A percentile compares a stretch with the other conserved stretches of the same genome.
Conservation (phyloP, 2,797 vertebrate species). For the Syngnathus rostellatus region DNA sequence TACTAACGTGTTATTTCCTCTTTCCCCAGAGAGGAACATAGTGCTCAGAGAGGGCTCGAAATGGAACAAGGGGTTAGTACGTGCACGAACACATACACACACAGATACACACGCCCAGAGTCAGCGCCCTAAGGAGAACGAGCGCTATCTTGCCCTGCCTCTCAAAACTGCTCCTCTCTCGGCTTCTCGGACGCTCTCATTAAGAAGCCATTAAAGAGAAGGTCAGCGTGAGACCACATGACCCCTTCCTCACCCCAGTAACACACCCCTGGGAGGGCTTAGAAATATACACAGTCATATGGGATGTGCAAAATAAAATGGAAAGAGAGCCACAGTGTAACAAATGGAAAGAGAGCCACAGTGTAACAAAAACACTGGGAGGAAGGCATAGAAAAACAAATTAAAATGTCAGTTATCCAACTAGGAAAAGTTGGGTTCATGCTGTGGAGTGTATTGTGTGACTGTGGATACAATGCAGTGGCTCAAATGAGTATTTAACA, state of each 20-base stretch:
- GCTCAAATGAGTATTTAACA: too few species aligned
- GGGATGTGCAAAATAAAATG: slow-evolving; percentile 3
- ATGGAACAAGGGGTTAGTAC: slow-evolving; percentile 42
- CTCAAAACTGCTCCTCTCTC: slow-evolving; percentile 37
- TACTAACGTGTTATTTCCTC: slow-evolving; percentile 67
- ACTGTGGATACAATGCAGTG: too few species aligned
- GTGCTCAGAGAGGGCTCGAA: slow-evolving; percentile 41
- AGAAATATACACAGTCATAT: background rate
- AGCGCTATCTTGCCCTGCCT: slow-evolving; percentile 42
- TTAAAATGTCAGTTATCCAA: background rate
- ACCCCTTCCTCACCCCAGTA: slow-evolving; percentile 50
- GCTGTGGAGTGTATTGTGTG: too few species aligned
- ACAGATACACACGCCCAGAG: slow-evolving; percentile 10
- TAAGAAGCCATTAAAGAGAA: slow-evolving; percentile 60
- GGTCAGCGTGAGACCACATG: slow-evolving; percentile 50
- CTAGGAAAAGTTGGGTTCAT: too few species aligned
- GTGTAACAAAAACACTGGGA: background rate
- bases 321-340: background rate
- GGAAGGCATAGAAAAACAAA: background rate
- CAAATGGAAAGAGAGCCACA: background rate
- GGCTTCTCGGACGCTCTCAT: slow-evolving; percentile 47
- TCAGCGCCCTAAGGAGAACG: slow-evolving; percentile 40
- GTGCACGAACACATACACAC: slow-evolving; percentile 2
- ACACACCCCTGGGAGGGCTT: slow-evolving; percentile 38
- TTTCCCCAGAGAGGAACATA: slow-evolving; percentile 49